phyloP scores from a whole-genome alignment of 2,113 vertebrate species.

The Poicephalus meyeri region DNA sequence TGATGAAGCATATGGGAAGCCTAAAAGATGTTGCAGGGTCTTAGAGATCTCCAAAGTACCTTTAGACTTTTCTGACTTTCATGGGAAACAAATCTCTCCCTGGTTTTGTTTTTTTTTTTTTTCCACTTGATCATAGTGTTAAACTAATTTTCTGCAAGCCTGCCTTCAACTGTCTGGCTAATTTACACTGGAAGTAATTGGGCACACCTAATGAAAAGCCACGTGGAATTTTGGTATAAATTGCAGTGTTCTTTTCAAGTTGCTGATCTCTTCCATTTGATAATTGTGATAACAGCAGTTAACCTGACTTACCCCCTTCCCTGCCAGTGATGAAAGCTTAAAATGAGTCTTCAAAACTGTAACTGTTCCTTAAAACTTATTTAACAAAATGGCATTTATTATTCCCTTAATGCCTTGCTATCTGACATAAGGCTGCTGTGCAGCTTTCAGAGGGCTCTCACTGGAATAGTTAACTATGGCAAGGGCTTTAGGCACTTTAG shows the following conservation, averaged over 20 bases:
- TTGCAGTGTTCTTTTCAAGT: slow-evolving; percentile 34
- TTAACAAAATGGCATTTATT: not conserved
- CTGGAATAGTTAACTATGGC: not conserved
- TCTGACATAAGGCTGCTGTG: not conserved
- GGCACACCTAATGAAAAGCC: slow-evolving; percentile 38
- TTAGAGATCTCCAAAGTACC: not conserved
- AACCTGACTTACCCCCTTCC: not conserved
- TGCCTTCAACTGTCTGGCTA: slow-evolving; percentile 9
- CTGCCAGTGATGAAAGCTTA: not conserved
- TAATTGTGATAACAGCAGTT: not conserved
- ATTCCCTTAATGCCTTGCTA: not conserved
- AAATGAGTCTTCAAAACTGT: not conserved
- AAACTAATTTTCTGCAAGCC: not conserved
- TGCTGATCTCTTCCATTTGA: slow-evolving; percentile 6
- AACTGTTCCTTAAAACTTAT: not conserved
- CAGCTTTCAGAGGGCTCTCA: not conserved
- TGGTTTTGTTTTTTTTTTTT: not conserved
- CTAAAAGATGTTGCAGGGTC: not conserved
- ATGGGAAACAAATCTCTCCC: not conserved
- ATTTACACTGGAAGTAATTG: slow-evolving; percentile 52
- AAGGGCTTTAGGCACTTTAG: not conserved
- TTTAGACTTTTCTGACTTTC: not conserved
- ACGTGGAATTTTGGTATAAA: slow-evolving; percentile 19
- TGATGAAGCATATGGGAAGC: not conserved
- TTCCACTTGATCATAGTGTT: not conserved